phyloP scores from a whole-genome alignment of 2,888 invertebrate genomes.

The Mamestra brassicae region DNA sequence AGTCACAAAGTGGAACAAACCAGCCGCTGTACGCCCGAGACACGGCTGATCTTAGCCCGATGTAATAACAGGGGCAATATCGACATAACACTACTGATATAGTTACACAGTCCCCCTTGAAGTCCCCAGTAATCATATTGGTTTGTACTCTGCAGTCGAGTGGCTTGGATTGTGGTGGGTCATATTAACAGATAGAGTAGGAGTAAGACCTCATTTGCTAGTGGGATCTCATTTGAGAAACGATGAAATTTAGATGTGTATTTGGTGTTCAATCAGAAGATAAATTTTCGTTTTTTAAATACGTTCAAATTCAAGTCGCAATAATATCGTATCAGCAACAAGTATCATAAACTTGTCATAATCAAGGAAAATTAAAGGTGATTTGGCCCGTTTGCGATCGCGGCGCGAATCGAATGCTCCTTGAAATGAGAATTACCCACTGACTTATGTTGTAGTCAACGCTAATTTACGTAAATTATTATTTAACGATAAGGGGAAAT shows the following conservation, averaged over 20 bases:
- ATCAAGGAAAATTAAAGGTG: too few species aligned
- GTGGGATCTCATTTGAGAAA: neutral
- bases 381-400: too few species aligned
- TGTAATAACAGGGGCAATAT: slow-evolving; percentile 60
- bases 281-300: neutral
- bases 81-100: slow-evolving; percentile 49
- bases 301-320: too few species aligned
- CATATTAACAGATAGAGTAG: slow-evolving; percentile 44
- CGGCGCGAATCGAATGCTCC: too few species aligned
- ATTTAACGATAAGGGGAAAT: neutral
- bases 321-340: too few species aligned
- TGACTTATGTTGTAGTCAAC: too few species aligned
- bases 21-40: slow-evolving; percentile 31
- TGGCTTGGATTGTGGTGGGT: slow-evolving; percentile 33
- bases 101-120: slow-evolving; percentile 35
- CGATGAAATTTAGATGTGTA: neutral
- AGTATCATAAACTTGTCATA: too few species aligned
- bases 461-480: neutral
- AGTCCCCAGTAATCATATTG: slow-evolving; percentile 54
- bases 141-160: slow-evolving; percentile 36
- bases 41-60: slow-evolving; percentile 62
- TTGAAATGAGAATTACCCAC: too few species aligned
- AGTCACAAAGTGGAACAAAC: slow-evolving; percentile 40
- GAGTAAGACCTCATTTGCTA: neutral
- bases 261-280: neutral